These are phyloP conservation scores for Thalassoma bifasciatum DNA, from an alignment of 2,113 vertebrate species.

Conservation along the genomic window DNA sequence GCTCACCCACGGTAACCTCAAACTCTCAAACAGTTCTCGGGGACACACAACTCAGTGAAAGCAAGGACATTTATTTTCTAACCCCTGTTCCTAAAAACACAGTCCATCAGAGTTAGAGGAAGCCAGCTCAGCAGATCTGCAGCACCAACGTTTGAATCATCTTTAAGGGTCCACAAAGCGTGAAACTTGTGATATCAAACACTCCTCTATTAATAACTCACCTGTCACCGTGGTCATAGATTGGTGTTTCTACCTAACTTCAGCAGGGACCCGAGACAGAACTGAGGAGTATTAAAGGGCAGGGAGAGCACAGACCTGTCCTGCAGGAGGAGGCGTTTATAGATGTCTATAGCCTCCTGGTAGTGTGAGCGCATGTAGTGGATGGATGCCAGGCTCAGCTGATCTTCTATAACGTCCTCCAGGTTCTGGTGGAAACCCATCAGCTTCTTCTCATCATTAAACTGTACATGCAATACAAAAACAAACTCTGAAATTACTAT, in stretches of 20 bases:
- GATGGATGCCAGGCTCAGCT: constrained; percentile 97
- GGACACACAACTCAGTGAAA: neutral
- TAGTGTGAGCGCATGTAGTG: constrained; percentile 99
- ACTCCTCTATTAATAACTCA: constrained; percentile 9
- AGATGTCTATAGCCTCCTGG: constrained; percentile 98
- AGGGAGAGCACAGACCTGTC: constrained; percentile 84
- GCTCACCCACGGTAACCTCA: neutral
- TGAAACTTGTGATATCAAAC: constrained; percentile 18
- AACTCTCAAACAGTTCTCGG: neutral
- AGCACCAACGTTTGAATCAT: constrained; percentile 28
- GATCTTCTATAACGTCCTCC: constrained; percentile 96
- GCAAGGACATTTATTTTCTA: constrained; percentile 15
- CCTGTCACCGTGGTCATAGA: constrained; percentile 13
- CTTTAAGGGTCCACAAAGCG: constrained; percentile 11
- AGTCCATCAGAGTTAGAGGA: constrained; percentile 4
- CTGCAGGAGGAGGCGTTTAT: constrained; percentile 93
- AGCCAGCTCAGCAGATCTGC: constrained; percentile 26
- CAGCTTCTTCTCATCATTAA: constrained; percentile 94
- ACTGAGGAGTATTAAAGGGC: constrained; percentile 1
- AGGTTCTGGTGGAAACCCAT: constrained; percentile 98
- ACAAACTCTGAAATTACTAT: neutral
- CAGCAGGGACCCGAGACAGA: constrained; percentile 12
- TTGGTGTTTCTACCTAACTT: neutral
- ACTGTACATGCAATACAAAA: constrained; percentile 79
- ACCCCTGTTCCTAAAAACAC: constrained; percentile 5